These are phyloP conservation scores for Lochmaea crataegi DNA, from an alignment of 2,888 invertebrate genomes.

Conservation along the genomic window DNA sequence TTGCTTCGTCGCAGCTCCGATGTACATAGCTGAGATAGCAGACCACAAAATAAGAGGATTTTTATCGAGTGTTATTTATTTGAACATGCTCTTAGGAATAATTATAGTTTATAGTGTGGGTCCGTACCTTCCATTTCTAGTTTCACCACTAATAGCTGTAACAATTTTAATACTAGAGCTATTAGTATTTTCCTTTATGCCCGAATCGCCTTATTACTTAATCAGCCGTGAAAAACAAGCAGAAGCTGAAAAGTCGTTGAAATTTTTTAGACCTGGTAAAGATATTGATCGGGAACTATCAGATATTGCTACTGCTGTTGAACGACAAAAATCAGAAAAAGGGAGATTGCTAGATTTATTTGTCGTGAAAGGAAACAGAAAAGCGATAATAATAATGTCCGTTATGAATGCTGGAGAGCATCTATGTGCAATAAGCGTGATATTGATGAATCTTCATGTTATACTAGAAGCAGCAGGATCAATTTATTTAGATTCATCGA, in stretches of 20 bases:
- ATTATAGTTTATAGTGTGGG: constrained; percentile 57
- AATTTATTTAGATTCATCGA: constrained; percentile 55
- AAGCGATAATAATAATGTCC: constrained; percentile 61
- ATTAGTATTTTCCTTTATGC: constrained; percentile 59
- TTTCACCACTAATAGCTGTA: constrained; percentile 59
- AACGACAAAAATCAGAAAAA: constrained; percentile 58
- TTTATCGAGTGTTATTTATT: constrained; percentile 59
- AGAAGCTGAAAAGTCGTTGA: constrained; percentile 56
- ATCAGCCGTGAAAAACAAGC: constrained; percentile 55
- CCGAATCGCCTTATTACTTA: constrained; percentile 62
- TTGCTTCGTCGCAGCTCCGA: constrained; percentile 62
- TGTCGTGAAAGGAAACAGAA: constrained; percentile 59
- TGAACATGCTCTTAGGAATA: constrained; percentile 62
- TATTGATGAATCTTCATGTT: constrained; percentile 63
- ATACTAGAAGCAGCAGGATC: constrained; percentile 61
- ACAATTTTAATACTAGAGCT: constrained; percentile 56
- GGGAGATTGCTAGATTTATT: constrained; percentile 60
- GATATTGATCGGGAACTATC: constrained; percentile 58
- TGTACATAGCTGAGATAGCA: constrained; percentile 63
- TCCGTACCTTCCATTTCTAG: constrained; percentile 59
- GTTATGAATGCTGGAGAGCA: constrained; percentile 62
- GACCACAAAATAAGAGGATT: constrained; percentile 62
- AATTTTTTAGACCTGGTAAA: constrained; percentile 53
- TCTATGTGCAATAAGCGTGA: constrained; percentile 62
- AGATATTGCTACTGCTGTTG: constrained; percentile 58